phyloP scores from a whole-genome alignment of 2,797 vertebrate genomes.

The Trichosurus vulpecula region DNA sequence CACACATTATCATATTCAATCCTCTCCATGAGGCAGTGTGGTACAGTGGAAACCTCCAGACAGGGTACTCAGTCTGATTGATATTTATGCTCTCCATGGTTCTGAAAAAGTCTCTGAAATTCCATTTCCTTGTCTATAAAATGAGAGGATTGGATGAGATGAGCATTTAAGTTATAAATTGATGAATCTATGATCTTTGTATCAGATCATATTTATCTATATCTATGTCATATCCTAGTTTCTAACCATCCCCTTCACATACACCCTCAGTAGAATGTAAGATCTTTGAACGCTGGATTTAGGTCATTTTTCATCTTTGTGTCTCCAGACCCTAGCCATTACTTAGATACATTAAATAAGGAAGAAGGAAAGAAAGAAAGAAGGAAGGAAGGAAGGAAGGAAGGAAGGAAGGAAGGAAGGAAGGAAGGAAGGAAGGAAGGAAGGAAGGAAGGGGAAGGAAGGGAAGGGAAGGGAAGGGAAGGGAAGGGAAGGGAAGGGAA shows the following conservation, averaged over 20 bases:
- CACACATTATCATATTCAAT: background rate
- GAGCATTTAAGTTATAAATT: background rate
- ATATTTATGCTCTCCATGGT: background rate
- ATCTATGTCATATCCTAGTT: background rate
- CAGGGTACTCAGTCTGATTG: background rate
- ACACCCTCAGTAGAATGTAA: background rate
- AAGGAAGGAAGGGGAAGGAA: background rate
- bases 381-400: background rate
- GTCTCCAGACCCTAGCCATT: background rate
- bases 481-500: no score
- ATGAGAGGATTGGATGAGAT: background rate
- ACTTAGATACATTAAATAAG: background rate
- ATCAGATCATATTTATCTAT: background rate
- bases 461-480: no score
- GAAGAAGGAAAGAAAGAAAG: background rate
- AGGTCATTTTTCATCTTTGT: background rate
- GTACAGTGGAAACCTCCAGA: background rate
- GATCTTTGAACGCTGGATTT: background rate
- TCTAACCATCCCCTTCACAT: background rate
- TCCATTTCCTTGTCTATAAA: background rate
- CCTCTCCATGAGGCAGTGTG: background rate
- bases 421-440: background rate
- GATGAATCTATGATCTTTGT: background rate
- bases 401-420: background rate
- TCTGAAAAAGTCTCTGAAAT: background rate